A percentile compares a stretch with the other conserved stretches of the same genome.
Evolutionary conservation across 2,888 invertebrate species (phyloP).

Genomic region (Corbicula japonica): DNA sequence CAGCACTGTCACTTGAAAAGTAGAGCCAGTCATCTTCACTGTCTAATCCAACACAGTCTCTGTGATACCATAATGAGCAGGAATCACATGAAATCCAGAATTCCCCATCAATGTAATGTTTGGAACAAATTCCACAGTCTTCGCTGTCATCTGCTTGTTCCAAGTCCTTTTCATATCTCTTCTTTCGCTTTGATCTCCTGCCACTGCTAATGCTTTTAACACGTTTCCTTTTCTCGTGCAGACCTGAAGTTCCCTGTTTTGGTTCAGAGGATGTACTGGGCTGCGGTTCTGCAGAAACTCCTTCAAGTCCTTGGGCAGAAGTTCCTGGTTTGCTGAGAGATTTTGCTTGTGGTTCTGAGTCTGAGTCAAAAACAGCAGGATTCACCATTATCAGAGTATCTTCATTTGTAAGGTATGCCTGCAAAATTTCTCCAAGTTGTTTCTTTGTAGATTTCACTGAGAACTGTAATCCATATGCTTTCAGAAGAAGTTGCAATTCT

Average conservation of each 20-base stretch:
- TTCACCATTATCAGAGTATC: neutral
- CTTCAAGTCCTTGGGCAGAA: neutral
- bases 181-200: no score
- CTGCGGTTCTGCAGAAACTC: neutral
- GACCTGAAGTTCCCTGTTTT: neutral
- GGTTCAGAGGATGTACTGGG: neutral
- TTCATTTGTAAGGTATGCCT: neutral
- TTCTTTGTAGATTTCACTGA: neutral
- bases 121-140: neutral
- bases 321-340: neutral
- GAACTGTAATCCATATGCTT: neutral
- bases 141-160: neutral
- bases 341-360: neutral
- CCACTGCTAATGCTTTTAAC: neutral
- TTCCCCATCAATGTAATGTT: neutral
- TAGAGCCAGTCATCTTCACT: neutral
- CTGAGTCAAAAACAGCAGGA: no score
- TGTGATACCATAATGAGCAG: neutral
- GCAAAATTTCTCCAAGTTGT: neutral
- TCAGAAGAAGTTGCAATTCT: neutral
- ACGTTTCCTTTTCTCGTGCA: neutral
- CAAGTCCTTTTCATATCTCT: no score
- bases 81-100: constrained; percentile 2
- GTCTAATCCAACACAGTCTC: neutral
- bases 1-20: neutral